phyloP scores from a whole-genome alignment of 1,140 invertebrate species.

The Meloidogyne hapla region DNA sequence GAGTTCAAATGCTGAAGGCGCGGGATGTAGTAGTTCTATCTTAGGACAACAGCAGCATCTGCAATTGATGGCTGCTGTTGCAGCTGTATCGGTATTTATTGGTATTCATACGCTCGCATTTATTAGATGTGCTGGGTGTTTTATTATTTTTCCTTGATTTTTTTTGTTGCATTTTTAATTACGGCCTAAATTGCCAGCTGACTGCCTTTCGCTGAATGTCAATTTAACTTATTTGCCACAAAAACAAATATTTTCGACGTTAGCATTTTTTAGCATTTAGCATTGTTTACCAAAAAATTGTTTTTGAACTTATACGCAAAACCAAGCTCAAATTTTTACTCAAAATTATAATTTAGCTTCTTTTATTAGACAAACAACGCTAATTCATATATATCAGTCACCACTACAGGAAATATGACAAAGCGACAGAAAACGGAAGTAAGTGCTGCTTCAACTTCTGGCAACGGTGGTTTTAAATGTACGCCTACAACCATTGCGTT shows the following conservation, averaged over 20 bases:
- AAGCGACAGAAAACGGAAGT: not conserved
- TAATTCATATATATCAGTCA: conserved; percentile 6
- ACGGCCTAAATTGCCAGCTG: not conserved
- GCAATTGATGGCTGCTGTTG: conserved; percentile 5
- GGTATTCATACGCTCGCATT: conserved; percentile 10
- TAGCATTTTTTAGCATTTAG: too few relatives aligned
- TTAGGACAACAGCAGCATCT: conserved; percentile 8
- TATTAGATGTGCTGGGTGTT: conserved; percentile 22
- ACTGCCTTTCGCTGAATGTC: not conserved
- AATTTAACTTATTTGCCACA: not conserved
- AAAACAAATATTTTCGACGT: not conserved
- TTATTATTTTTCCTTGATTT: too few relatives aligned
- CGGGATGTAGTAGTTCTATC: not conserved
- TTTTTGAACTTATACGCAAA: too few relatives aligned
- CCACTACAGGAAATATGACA: conserved; percentile 15
- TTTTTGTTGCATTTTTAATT: not conserved
- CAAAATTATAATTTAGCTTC: conserved; percentile 12
- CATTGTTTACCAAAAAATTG: too few relatives aligned
- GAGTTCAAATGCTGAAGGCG: not conserved
- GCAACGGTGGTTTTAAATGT: not conserved
- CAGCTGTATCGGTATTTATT: conserved; percentile 17
- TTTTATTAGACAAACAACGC: conserved; percentile 21
- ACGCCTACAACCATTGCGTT: not conserved
- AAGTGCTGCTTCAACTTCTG: not conserved
- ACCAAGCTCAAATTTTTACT: not conserved